Evolutionary conservation across 2,113 vertebrate genomes (phyloP).

Genomic region (Euleptes europaea): DNA sequence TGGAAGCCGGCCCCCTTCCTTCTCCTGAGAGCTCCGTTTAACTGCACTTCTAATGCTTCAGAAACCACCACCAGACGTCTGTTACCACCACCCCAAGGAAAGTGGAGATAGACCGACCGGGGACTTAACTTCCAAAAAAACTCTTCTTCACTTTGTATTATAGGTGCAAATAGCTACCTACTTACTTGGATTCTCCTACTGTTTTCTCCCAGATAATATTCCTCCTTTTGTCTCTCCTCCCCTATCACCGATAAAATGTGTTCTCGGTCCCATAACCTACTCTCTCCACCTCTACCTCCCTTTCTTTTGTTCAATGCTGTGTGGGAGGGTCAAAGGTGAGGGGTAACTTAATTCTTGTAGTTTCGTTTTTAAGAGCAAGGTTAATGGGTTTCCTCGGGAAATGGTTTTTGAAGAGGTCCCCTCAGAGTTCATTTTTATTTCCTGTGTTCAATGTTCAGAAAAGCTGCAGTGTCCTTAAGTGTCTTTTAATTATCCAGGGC

Average conservation of each 20-base stretch:
- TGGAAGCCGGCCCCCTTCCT: conserved; percentile 61
- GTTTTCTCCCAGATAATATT: conserved; percentile 1
- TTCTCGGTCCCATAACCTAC: conserved; percentile 42
- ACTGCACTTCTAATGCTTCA: conserved; percentile 73
- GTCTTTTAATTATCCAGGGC: conserved; percentile 9
- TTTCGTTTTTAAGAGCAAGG: neutral
- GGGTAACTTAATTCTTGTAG: neutral
- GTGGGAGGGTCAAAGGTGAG: conserved; percentile 2
- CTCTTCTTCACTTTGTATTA: conserved; percentile 77
- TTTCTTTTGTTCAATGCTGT: conserved; percentile 39
- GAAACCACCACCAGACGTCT: conserved; percentile 63
- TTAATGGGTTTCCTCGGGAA: conserved; percentile 3
- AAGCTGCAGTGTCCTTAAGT: conserved; percentile 53
- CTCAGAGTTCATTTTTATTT: neutral
- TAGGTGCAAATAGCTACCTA: conserved; percentile 72
- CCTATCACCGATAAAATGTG: conserved; percentile 6
- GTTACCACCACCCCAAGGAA: conserved; percentile 53
- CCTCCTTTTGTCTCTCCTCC: neutral
- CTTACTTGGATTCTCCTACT: conserved; percentile 45
- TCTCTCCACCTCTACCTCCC: conserved; percentile 26
- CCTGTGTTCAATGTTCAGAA: conserved; percentile 2
- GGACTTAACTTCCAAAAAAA: conserved; percentile 68
- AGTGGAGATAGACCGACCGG: conserved; percentile 52
- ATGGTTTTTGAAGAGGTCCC: neutral
- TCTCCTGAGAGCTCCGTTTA: conserved; percentile 63